Evolutionary conservation across 2,888 invertebrate genomes (phyloP).

Genomic region (Candidula unifasciata): DNA sequence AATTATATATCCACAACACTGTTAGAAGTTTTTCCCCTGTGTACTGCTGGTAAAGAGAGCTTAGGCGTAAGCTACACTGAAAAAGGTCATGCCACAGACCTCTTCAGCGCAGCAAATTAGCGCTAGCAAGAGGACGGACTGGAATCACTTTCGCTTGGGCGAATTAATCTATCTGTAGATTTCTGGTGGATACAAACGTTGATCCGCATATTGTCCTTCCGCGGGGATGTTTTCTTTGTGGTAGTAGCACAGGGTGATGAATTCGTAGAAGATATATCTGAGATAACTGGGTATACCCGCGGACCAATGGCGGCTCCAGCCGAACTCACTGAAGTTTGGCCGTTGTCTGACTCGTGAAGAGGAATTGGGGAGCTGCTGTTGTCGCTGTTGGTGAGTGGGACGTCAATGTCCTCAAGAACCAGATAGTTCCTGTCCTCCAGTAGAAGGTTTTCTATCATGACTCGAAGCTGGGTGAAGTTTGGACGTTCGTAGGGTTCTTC

Average conservation of each 20-base stretch:
- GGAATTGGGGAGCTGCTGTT: slow-evolving; percentile 61
- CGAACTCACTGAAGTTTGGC: slow-evolving; percentile 29
- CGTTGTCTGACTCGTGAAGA: slow-evolving; percentile 29
- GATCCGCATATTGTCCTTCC: slow-evolving; percentile 59
- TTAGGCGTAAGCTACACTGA: too few relatives aligned
- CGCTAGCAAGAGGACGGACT: slow-evolving; percentile 54
- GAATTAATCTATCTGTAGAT: slow-evolving; percentile 64
- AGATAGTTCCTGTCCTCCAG: slow-evolving; percentile 72
- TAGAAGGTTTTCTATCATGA: slow-evolving; percentile 72
- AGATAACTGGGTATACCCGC: background rate
- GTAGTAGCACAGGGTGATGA: slow-evolving; percentile 39
- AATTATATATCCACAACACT: too few relatives aligned
- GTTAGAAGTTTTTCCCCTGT: too few relatives aligned
- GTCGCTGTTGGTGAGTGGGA: slow-evolving; percentile 70
- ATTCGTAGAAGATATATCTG: background rate
- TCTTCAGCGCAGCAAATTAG: too few relatives aligned
- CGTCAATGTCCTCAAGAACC: slow-evolving; percentile 74
- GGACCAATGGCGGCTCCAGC: slow-evolving; percentile 8
- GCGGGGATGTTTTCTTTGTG: slow-evolving; percentile 41
- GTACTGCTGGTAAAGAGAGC: too few relatives aligned
- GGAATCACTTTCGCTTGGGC: slow-evolving; percentile 62
- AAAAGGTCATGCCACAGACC: too few relatives aligned
- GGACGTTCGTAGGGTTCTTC: slow-evolving; percentile 72
- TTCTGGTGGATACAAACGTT: slow-evolving; percentile 67
- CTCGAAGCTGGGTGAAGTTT: slow-evolving; percentile 70